Conservation (phyloP, 2,113 vertebrate species). For the Lanius ludovicianus region DNA sequence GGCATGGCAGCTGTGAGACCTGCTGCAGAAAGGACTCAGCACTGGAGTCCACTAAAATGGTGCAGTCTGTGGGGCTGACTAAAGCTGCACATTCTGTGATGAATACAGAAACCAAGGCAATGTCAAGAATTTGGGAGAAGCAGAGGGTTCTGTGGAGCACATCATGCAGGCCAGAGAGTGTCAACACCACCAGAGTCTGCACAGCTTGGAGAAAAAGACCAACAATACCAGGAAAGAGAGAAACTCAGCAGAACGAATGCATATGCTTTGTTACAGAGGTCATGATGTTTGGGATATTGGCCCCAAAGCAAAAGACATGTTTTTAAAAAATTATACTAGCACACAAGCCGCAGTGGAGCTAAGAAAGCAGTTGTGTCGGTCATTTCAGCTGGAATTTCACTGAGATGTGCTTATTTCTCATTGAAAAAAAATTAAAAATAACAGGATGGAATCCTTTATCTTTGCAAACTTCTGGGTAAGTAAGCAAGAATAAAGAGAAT, state of each 20-base stretch:
- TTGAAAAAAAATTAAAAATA: neutral
- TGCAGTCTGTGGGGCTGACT: neutral
- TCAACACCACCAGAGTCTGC: neutral
- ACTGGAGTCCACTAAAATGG: neutral
- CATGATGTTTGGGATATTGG: neutral
- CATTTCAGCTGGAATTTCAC: neutral
- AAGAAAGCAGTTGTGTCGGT: neutral
- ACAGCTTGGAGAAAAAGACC: neutral
- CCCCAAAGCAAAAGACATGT: neutral
- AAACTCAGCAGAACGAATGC: neutral
- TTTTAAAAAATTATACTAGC: neutral
- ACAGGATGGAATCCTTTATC: neutral
- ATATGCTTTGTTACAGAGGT: neutral
- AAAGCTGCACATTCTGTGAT: neutral
- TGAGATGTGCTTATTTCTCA: neutral
- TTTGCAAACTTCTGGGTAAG: neutral
- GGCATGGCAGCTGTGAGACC: neutral
- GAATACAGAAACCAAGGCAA: neutral
- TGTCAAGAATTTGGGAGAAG: neutral
- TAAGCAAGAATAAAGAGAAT: neutral
- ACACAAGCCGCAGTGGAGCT: neutral
- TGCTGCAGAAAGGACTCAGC: neutral
- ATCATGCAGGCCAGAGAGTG: too few relatives aligned
- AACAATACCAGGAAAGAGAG: neutral
- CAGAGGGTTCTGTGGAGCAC: neutral